A percentile compares a stretch with the other conserved stretches of the same genome.
Conservation (phyloP, 2,888 invertebrate species). For the Oasisia sp. region DNA sequence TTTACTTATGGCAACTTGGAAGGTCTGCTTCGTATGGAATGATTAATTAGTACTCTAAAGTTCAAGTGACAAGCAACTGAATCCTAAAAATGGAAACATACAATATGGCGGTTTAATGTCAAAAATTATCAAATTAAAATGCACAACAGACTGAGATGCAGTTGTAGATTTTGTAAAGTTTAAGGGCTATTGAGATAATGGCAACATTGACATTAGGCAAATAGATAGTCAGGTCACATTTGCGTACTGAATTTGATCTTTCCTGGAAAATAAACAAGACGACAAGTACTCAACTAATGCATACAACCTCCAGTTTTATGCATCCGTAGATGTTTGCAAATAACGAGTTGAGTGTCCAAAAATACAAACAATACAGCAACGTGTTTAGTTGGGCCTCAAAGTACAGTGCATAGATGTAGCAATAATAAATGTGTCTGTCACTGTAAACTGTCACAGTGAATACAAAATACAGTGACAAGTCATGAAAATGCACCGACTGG, state of each 20-base stretch:
- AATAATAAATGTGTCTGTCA: background rate
- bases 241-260: conserved; percentile 13
- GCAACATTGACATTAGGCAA: background rate
- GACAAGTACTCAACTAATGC: background rate
- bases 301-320: background rate
- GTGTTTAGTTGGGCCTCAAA: background rate
- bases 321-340: background rate
- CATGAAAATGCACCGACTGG: background rate
- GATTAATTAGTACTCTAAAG: background rate
- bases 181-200: background rate
- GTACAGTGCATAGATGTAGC: background rate
- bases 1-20: no score
- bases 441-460: background rate
- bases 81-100: conserved; percentile 7
- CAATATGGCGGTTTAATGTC: background rate
- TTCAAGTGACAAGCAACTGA: background rate
- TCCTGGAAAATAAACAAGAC: conserved; percentile 11
- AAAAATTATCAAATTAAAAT: background rate
- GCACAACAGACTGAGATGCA: background rate
- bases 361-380: conserved; percentile 12
- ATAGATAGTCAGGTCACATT: conserved; percentile 1
- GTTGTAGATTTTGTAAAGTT: background rate
- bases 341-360: background rate
- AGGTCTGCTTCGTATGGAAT: no score
- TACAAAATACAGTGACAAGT: background rate